Evolutionary conservation across 2,113 vertebrate species (phyloP).

Genomic region (Clarias macrocephalus): DNA sequence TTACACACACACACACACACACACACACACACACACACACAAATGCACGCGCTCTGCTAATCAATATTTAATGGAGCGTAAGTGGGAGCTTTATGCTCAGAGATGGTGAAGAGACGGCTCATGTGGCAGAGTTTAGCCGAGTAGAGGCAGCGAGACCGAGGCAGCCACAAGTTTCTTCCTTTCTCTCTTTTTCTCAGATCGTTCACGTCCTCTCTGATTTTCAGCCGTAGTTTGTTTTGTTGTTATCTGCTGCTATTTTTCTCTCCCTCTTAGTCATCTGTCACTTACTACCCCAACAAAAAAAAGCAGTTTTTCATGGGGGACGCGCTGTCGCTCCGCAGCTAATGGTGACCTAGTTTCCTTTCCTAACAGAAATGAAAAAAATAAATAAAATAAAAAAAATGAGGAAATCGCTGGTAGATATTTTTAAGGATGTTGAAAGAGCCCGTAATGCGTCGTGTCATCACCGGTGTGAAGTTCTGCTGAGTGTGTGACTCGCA

Average conservation of each 20-base stretch:
- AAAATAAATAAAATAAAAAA: not conserved
- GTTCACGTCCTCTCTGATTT: not conserved
- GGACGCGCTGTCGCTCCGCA: not conserved
- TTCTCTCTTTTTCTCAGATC: not conserved
- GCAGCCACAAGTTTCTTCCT: conserved; percentile 4
- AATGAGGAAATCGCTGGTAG: conserved; percentile 11
- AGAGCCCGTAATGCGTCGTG: not conserved
- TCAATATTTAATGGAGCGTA: conserved; percentile 53
- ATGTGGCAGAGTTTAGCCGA: conserved; percentile 9
- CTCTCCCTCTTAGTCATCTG: conserved; percentile 37
- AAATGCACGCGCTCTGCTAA: conserved; percentile 32
- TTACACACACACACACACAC: not conserved
- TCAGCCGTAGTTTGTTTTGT: conserved; percentile 10
- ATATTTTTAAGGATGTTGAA: conserved; percentile 34
- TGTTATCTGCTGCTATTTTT: conserved; percentile 31
- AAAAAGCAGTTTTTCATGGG: not conserved
- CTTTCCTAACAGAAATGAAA: not conserved
- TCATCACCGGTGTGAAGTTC: conserved; percentile 25
- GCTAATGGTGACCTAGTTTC: conserved; percentile 34
- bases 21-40: conserved; percentile 15
- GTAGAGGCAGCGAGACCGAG: not conserved
- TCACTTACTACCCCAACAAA: conserved; percentile 30
- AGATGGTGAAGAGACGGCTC: conserved; percentile 26
- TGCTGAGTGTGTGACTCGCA: conserved; percentile 18
- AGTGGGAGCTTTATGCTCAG: conserved; percentile 43